Evolutionary conservation across 2,113 vertebrate species (phyloP), one percentile per base, ranked within the genome.

Genomic region (Microcebus jonahi): DNA sequence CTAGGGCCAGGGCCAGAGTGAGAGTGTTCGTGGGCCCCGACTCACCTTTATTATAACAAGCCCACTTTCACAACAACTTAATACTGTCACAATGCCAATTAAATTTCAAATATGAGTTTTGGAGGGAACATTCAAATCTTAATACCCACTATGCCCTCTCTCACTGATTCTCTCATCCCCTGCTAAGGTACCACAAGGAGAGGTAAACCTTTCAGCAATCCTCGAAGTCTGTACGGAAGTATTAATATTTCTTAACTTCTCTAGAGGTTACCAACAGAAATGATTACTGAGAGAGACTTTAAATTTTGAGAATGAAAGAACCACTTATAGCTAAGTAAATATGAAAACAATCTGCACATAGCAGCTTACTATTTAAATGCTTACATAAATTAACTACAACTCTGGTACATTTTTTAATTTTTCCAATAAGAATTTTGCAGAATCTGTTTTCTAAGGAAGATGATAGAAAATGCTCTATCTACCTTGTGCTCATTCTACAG

Each of bases 341-440:
- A 23, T 18, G 80, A 94, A 93, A 83, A 11, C 39, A 31, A 39
- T 75, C 34, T 81, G 3, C n/a, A 29, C 82, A 57, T 85, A 76
- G 23, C 50, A 85, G 65, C 31, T 20, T 70, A 42, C 48, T 50
- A 65, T 70, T 63, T 92, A 31, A 93, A 96, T 63, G 63, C 63
- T 39, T 67, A 63, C 29, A 1, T 91, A 57, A 88, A 83, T 79
- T 91, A 63, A 73, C 27, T 61, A 92, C 63, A 8, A 94, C 55
- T 55, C n/a, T 84, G n/a, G 21, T 45, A 67, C 39, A 34, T 50
- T 80, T 94, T 90, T 50, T 61, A 92, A 85, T 4, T 4, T 94
- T 94, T 75, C 94, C 59, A 81, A 14, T 65, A 77, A 88, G 13
- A 67, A 76, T 59, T 84, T 97, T 93, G 50, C 53, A 50, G 11